These are phyloP conservation scores for Incurvaria masculella DNA, from an alignment of 2,888 invertebrate genomes.

Conservation along the genomic window DNA sequence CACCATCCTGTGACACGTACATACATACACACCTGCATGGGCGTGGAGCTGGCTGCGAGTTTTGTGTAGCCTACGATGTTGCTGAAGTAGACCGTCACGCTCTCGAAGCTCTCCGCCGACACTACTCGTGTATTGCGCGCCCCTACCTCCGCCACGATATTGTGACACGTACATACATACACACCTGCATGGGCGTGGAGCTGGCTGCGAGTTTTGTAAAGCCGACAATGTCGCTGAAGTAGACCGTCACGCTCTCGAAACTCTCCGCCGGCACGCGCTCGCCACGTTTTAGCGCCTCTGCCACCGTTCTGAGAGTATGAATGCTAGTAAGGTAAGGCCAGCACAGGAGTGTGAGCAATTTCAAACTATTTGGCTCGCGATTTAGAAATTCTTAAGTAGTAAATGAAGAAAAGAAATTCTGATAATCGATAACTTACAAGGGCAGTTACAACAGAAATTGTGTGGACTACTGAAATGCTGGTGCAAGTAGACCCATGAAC, in stretches of 20 bases:
- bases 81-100: slow-evolving; percentile 81
- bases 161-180: slow-evolving; percentile 4
- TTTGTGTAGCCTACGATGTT: slow-evolving; percentile 83
- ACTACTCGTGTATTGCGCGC: too few relatives aligned
- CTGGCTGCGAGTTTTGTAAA: slow-evolving; percentile 77
- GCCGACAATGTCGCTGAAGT: slow-evolving; percentile 82
- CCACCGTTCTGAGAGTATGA: slow-evolving; percentile 79
- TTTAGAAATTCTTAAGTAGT: too few relatives aligned
- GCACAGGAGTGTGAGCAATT: too few relatives aligned
- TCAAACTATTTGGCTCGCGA: too few relatives aligned
- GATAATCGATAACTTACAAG: too few relatives aligned
- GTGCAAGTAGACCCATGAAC: too few relatives aligned
- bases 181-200: slow-evolving; percentile 72
- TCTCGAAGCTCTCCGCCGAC: slow-evolving; percentile 77
- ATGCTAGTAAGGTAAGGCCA: too few relatives aligned
- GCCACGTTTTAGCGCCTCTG: slow-evolving; percentile 72
- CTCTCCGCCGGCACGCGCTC: slow-evolving; percentile 78
- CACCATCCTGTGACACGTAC: slow-evolving; percentile 61
- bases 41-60: slow-evolving; percentile 74
- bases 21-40: slow-evolving; percentile 57
- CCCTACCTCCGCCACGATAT: too few relatives aligned
- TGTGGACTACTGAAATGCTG: too few relatives aligned
- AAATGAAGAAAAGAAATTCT: too few relatives aligned
- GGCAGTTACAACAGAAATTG: too few relatives aligned
- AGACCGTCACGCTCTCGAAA: slow-evolving; percentile 78